phyloP scores from a whole-genome alignment of 2,888 invertebrate genomes.

The Chloroclysta siterata region DNA sequence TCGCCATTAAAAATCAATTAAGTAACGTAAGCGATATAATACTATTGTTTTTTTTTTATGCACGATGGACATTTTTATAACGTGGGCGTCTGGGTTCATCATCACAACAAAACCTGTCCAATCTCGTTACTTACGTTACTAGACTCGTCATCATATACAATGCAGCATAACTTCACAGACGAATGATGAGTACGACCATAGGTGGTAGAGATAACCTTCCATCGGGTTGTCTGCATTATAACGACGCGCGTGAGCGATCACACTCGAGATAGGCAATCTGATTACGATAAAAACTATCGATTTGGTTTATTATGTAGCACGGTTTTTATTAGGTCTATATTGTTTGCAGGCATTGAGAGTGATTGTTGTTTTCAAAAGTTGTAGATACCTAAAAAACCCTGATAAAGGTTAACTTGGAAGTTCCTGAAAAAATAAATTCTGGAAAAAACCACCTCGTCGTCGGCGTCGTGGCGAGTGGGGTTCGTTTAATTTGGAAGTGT shows the following conservation, averaged over 20 bases:
- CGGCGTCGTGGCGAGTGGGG: neutral
- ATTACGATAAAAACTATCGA: constrained; percentile 31
- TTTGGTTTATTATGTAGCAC: constrained; percentile 13
- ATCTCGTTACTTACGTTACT: too few species aligned
- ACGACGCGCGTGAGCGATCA: neutral
- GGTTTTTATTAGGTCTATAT: constrained; percentile 2
- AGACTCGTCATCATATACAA: too few species aligned
- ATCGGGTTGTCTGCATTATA: neutral
- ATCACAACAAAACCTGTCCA: too few species aligned
- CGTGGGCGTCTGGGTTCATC: too few species aligned
- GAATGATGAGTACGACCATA: neutral
- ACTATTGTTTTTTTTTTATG: too few species aligned
- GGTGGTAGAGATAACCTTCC: neutral
- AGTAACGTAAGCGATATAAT: too few species aligned
- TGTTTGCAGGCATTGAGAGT: constrained; percentile 5
- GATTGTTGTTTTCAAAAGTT: neutral
- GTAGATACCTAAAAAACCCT: neutral
- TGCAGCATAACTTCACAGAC: too few species aligned
- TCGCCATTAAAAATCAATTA: too few species aligned
- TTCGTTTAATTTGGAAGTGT: neutral
- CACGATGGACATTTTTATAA: too few species aligned
- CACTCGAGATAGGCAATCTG: constrained; percentile 29
- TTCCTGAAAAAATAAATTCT: neutral
- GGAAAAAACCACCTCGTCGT: neutral
- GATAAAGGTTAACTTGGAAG: neutral